Evolutionary conservation across 2,797 vertebrate genomes (phyloP), one percentile per base, ranked within the genome.

Genomic region (Varecia variegata): DNA sequence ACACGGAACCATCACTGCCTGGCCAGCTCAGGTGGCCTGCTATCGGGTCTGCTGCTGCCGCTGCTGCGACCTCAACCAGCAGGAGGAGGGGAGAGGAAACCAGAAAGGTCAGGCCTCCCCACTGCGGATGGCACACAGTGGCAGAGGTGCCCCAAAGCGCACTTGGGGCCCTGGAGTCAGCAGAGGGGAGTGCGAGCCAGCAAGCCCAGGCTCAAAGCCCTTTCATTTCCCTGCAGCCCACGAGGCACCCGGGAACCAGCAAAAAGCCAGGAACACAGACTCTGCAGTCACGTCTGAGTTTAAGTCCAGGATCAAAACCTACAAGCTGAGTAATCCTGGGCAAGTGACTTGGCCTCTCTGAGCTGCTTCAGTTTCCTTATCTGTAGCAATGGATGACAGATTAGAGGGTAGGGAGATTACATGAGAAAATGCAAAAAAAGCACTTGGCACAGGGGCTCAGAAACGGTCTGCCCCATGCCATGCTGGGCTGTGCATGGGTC

Each of bases 111-210:
- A n/a, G 30, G 54, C 15, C 52, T 7, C 32, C 2, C 65, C 35
- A 38, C 8, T 0, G 0, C 74, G 71, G 82, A 21, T 11, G 1
- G n/a, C 27, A 5, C 9, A 5, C 7, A 54, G 6, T 70, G 77
- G 76, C 10, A 58, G 68, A 40, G 10, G 4, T 52, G 12, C 20
- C 54, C 56, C 18, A 13, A n/a, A 40, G 73, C 25, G 13, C 21
- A 65, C 47, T 1, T 2, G 7, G 67, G 74, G 50, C 25, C 56
- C 54, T 6, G 2, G 35, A 50, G 68, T 23, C 2, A 17, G 85
- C 38, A 27, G 45, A 23, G 70, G 52, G 45, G 30, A 27, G 32
- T 32, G 21, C 0, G 17, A 52, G 83, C 58, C 35, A 62, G 50
- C 40, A 35, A n/a, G 32, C 27, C 21, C 10, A 3, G 32, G 40